Percentiles rank a stretch among this genome's conserved stretches.
Evolutionary conservation across 2,113 vertebrate genomes (phyloP).

Genomic region (Amblyornis subalaris): DNA sequence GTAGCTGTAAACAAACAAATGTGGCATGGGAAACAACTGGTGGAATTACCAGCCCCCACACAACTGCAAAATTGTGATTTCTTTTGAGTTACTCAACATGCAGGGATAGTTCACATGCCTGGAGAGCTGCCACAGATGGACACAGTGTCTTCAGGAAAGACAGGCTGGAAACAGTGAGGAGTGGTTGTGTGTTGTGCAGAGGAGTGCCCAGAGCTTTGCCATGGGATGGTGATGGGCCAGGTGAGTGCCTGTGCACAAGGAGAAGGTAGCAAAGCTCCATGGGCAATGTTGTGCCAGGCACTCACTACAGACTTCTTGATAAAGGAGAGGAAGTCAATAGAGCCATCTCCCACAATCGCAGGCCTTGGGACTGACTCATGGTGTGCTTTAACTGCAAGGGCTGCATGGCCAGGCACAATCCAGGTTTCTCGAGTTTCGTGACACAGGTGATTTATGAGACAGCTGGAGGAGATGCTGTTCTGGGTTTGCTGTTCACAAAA

Average conservation of each 20-base stretch:
- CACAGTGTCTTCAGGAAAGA: background rate
- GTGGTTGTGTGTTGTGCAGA: background rate
- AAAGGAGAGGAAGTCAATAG: background rate
- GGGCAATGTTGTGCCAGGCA: background rate
- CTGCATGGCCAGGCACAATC: background rate
- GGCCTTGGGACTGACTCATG: background rate
- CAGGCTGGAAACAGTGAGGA: background rate
- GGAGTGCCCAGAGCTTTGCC: background rate
- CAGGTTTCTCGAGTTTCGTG: background rate
- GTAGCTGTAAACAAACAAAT: background rate
- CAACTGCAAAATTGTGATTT: background rate
- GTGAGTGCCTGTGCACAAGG: background rate
- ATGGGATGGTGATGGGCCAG: background rate
- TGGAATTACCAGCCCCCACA: background rate
- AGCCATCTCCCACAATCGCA: background rate
- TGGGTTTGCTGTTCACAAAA: background rate
- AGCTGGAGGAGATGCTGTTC: background rate
- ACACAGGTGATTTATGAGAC: background rate
- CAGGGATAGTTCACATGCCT: rapidly evolving
- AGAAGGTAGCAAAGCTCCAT: background rate
- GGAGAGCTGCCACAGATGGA: background rate
- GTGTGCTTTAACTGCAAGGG: background rate
- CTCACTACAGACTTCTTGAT: background rate
- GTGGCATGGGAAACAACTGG: background rate
- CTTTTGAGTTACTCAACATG: background rate